These are phyloP conservation scores for Pseudochaenichthys georgianus DNA, from an alignment of 2,797 vertebrate species.

Conservation along the genomic window DNA sequence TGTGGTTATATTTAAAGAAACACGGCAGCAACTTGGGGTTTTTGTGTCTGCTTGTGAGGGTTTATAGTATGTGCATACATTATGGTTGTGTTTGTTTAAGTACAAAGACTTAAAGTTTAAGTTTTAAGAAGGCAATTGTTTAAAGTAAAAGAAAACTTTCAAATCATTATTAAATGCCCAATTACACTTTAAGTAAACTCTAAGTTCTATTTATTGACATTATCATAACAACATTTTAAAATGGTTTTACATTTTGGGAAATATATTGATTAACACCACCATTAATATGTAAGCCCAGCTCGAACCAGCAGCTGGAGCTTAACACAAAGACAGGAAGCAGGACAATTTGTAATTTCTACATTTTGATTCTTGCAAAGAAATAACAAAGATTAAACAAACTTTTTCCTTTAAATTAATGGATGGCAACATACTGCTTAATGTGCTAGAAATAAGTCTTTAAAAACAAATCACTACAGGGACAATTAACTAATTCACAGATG, in stretches of 20 bases:
- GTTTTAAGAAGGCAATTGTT: slow-evolving; percentile 6
- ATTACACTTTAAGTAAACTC: not conserved
- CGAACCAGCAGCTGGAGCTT: not conserved
- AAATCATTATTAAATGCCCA: not conserved
- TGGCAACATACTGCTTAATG: slow-evolving; percentile 20
- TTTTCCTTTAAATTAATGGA: slow-evolving; percentile 34
- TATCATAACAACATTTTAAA: not conserved
- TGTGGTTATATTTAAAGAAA: not conserved
- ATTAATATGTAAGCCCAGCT: not conserved
- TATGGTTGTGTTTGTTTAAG: no score
- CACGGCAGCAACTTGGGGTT: not conserved
- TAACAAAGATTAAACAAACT: no score
- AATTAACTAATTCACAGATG: slow-evolving; percentile 48
- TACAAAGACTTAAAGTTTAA: no score
- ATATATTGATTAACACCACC: not conserved
- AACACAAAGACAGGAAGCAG: not conserved
- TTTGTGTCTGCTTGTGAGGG: no score
- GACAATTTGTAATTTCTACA: no score
- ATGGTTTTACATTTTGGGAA: not conserved
- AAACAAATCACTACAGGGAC: slow-evolving; percentile 15
- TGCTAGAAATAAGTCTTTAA: slow-evolving; percentile 17
- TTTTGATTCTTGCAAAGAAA: no score
- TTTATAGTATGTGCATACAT: no score
- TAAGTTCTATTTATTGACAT: no score
- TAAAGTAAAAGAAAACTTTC: slow-evolving; percentile 14